Evolutionary conservation across 2,797 vertebrate species (phyloP).

Genomic region (Pseudochromis fuscus): DNA sequence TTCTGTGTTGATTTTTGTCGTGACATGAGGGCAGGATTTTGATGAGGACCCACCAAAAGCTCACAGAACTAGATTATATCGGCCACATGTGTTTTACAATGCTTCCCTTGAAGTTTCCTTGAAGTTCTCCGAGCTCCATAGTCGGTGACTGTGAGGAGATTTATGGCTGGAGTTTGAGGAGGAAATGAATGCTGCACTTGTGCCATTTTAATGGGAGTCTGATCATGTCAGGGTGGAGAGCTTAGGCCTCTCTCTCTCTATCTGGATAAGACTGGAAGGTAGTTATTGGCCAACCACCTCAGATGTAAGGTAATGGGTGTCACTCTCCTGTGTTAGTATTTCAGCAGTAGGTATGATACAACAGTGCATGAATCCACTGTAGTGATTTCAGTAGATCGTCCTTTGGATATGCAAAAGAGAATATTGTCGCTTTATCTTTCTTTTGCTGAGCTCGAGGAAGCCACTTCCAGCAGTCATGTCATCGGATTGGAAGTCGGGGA

Average conservation of each 20-base stretch:
- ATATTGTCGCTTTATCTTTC: conserved; percentile 62
- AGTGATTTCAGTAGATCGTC: conserved; percentile 10
- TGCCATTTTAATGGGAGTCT: conserved; percentile 75
- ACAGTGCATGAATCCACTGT: background rate
- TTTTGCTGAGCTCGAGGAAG: conserved; percentile 77
- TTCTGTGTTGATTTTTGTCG: conserved; percentile 60
- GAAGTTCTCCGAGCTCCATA: conserved; percentile 64
- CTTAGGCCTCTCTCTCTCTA: conserved; percentile 48
- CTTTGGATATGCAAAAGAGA: conserved; percentile 22
- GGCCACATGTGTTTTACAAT: conserved; percentile 77
- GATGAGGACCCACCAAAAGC: conserved; percentile 69
- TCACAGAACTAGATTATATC: conserved; percentile 70
- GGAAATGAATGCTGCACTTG: conserved; percentile 80
- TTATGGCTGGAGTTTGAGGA: conserved; percentile 74
- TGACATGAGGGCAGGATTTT: conserved; percentile 56
- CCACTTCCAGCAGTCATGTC: conserved; percentile 80
- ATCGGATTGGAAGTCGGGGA: conserved; percentile 77
- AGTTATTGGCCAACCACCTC: conserved; percentile 38
- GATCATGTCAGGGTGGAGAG: conserved; percentile 70
- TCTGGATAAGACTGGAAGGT: conserved; percentile 58
- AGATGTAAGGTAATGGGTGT: conserved; percentile 42
- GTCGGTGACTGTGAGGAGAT: conserved; percentile 70
- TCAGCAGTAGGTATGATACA: background rate
- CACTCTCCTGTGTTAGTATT: conserved; percentile 10
- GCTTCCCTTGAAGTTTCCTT: conserved; percentile 62